Conservation (phyloP, 2,797 vertebrate genomes). For the Paedocypris micromegethes region DNA sequence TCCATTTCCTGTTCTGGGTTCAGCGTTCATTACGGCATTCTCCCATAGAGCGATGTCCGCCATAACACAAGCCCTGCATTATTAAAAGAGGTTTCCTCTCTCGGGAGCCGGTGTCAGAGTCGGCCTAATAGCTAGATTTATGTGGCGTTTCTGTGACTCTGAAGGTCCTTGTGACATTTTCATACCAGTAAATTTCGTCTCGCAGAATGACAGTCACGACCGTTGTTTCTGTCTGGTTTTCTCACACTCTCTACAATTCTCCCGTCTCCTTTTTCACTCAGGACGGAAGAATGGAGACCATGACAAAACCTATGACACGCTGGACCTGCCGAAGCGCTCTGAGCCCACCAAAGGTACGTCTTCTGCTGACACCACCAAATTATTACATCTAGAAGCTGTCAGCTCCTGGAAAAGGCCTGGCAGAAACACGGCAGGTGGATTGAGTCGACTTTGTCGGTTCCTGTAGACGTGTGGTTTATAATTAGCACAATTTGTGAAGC, state of each 20-base stretch:
- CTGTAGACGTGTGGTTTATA: no score
- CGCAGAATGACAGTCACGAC: constrained; percentile 5
- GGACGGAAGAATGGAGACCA: constrained; percentile 79
- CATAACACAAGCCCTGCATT: constrained; percentile 39
- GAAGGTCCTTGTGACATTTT: constrained; percentile 28
- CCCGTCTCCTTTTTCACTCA: constrained; percentile 54
- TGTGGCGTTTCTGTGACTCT: constrained; percentile 12
- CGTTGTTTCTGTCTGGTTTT: constrained; percentile 3
- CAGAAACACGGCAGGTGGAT: constrained; percentile 1
- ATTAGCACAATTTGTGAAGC: no score
- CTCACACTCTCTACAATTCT: constrained; percentile 39
- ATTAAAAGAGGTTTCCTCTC: constrained; percentile 43
- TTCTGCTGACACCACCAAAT: constrained; percentile 15
- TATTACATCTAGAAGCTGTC: constrained; percentile 20
- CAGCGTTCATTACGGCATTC: constrained; percentile 41
- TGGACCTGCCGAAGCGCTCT: constrained; percentile 79
- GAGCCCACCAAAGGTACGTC: constrained; percentile 78
- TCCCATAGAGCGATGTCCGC: constrained; percentile 29
- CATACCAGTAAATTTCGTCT: constrained; percentile 12
- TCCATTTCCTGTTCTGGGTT: constrained; percentile 39
- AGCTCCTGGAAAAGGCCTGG: constrained; percentile 4
- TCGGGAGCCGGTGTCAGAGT: constrained; percentile 28
- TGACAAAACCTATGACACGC: constrained; percentile 80
- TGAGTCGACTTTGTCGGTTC: no score
- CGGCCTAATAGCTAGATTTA: constrained; percentile 20